Evolutionary conservation across 2,113 vertebrate species (phyloP).

Genomic region (Callochromis pleurospilus): DNA sequence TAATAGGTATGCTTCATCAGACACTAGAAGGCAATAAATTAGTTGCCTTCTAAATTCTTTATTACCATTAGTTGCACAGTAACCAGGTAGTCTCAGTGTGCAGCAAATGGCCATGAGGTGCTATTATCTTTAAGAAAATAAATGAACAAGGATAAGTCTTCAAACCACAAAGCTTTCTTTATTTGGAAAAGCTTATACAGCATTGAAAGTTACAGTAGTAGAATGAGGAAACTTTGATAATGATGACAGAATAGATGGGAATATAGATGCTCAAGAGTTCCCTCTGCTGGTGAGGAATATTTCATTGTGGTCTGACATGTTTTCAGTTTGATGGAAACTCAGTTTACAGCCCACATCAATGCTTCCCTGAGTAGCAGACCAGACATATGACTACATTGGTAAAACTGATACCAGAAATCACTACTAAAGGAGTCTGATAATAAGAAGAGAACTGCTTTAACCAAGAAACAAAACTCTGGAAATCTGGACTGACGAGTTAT

Average conservation of each 20-base stretch:
- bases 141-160: background rate
- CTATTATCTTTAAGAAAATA: background rate
- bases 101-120: background rate
- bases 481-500: background rate
- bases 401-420: background rate
- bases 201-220: accelerated
- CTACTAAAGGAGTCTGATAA: background rate
- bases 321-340: background rate
- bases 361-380: background rate
- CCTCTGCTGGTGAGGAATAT: background rate
- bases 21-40: background rate
- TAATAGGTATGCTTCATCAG: background rate
- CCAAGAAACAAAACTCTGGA: background rate
- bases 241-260: accelerated
- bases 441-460: background rate
- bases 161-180: background rate
- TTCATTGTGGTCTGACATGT: background rate
- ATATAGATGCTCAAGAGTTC: background rate
- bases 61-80: background rate
- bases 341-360: background rate
- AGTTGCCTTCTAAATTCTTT: background rate
- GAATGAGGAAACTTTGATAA: background rate
- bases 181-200: background rate
- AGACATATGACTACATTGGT: background rate
- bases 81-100: background rate